Conservation (phyloP, 2,113 vertebrate genomes). For the Cyprinodon tularosa region DNA sequence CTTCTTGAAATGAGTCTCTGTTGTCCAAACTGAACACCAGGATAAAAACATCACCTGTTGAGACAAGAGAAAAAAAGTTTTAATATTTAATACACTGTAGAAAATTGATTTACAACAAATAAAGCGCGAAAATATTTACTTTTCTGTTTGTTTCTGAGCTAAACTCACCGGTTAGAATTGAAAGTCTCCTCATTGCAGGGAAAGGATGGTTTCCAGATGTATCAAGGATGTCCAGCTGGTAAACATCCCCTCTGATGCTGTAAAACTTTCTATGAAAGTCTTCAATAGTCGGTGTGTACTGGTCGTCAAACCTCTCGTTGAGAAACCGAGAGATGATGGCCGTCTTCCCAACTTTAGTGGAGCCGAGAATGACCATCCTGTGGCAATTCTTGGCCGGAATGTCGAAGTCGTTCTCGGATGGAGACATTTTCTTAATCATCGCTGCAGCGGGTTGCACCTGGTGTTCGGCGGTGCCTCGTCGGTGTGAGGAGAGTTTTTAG, state of each 20-base stretch:
- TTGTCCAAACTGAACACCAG: slow-evolving; percentile 96
- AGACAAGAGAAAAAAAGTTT: slow-evolving; percentile 29
- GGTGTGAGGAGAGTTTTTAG: not conserved
- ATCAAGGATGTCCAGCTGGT: slow-evolving; percentile 96
- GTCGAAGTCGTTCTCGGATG: slow-evolving; percentile 86
- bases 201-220: slow-evolving; percentile 97
- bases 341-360: slow-evolving; percentile 97
- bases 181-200: slow-evolving; percentile 95
- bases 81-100: not conserved
- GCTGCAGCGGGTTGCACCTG: slow-evolving; percentile 62
- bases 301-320: slow-evolving; percentile 92
- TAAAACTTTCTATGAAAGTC: slow-evolving; percentile 99
- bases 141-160: not conserved
- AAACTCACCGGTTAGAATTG: slow-evolving; percentile 93
- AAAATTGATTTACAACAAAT: not conserved
- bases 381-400: slow-evolving; percentile 96
- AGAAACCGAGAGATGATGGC: slow-evolving; percentile 96
- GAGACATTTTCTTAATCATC: slow-evolving; percentile 97
- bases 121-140: not conserved
- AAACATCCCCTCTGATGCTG: slow-evolving; percentile 93
- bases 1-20: slow-evolving; percentile 95
- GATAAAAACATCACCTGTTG: slow-evolving; percentile 93
- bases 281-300: slow-evolving; percentile 97
- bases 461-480: not conserved
- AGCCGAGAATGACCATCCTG: slow-evolving; percentile 96